These are phyloP conservation scores for Anoplopoma fimbria DNA, from an alignment of 2,113 vertebrate genomes.

Conservation along the genomic window DNA sequence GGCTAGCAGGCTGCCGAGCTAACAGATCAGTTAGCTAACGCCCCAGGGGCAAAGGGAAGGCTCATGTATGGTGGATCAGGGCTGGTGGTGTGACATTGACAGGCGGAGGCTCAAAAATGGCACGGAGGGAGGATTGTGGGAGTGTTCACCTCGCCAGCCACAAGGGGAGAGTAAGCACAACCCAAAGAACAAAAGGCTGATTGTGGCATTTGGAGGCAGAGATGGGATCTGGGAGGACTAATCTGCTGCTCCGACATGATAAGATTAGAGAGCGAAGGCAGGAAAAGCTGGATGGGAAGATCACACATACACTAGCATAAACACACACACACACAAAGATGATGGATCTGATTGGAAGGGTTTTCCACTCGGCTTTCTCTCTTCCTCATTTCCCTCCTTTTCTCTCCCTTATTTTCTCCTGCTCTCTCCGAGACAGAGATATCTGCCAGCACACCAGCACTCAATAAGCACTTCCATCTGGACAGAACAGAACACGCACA, in stretches of 20 bases:
- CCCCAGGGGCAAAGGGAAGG: conserved; percentile 54
- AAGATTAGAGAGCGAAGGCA: conserved; percentile 81
- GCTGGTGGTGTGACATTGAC: conserved; percentile 69
- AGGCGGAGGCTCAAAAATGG: conserved; percentile 60
- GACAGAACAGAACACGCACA: conserved; percentile 60
- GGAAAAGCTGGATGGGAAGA: conserved; percentile 75
- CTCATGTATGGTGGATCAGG: conserved; percentile 47
- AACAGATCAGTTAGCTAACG: conserved; percentile 70
- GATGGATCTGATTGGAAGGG: conserved; percentile 76
- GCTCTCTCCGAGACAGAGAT: conserved; percentile 58
- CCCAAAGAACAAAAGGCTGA: conserved; percentile 77
- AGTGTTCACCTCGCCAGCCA: conserved; percentile 61
- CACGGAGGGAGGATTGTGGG: conserved; percentile 48
- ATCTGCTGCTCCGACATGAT: conserved; percentile 83
- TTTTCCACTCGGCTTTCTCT: conserved; percentile 69
- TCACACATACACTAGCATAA: conserved; percentile 60
- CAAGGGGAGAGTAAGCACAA: conserved; percentile 58
- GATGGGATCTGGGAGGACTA: conserved; percentile 80
- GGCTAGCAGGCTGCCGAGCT: conserved; percentile 64
- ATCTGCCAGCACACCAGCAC: conserved; percentile 76
- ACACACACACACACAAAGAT: conserved; percentile 57
- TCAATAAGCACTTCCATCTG: conserved; percentile 81
- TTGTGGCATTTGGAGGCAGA: conserved; percentile 77
- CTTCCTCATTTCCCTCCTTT: conserved; percentile 40
- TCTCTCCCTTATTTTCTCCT: conserved; percentile 54